phyloP scores from a whole-genome alignment of 2,797 vertebrate species.

The Sebastiscus tertius region DNA sequence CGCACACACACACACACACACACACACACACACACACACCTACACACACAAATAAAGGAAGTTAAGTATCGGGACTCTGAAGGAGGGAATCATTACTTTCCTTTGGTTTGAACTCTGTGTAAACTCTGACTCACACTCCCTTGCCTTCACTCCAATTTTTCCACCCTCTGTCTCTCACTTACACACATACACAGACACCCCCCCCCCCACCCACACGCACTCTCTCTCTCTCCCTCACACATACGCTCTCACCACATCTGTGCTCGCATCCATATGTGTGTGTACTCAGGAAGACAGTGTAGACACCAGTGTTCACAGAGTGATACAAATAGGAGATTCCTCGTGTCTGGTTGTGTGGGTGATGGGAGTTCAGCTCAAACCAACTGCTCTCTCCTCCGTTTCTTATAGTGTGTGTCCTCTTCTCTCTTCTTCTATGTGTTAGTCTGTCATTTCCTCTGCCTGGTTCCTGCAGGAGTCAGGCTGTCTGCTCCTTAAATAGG shows the following conservation, averaged over 20 bases:
- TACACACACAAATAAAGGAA: background rate
- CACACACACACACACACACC: background rate
- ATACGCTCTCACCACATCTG: constrained; percentile 10
- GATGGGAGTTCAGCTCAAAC: constrained; percentile 42
- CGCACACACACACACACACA: background rate
- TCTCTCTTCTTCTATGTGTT: constrained; percentile 47
- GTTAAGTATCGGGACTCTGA: background rate
- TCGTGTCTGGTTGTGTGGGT: constrained; percentile 29
- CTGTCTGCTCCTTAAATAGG: constrained; percentile 85
- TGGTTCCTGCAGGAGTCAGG: constrained; percentile 79
- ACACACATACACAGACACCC: background rate
- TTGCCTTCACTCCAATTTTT: constrained; percentile 41
- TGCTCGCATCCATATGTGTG: constrained; percentile 4
- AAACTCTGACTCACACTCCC: constrained; percentile 48
- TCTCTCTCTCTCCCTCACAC: constrained; percentile 1
- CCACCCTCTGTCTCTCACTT: constrained; percentile 16
- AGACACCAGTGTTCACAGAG: constrained; percentile 13
- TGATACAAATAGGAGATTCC: constrained; percentile 34
- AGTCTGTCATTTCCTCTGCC: constrained; percentile 73
- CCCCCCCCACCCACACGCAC: background rate
- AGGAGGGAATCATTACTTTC: constrained; percentile 40
- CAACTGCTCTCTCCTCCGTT: constrained; percentile 13
- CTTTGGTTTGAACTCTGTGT: constrained; percentile 60
- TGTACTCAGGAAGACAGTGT: constrained; percentile 2
- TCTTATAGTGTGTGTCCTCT: constrained; percentile 10